Evolutionary conservation across 2,797 vertebrate species (phyloP).

Genomic region (Xenops minutus): DNA sequence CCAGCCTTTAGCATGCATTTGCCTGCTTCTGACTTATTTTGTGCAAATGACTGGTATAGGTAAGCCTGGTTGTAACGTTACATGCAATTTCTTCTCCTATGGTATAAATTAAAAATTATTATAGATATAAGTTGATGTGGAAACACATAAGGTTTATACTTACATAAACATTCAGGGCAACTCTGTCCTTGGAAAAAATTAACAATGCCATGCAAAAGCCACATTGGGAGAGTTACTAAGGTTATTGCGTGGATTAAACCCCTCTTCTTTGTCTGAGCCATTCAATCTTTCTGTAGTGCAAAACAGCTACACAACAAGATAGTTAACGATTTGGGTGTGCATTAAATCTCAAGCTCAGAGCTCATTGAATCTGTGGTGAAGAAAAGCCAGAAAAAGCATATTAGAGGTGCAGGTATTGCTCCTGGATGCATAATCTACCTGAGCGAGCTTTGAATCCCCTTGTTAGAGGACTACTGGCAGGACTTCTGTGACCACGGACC

Average conservation of each 20-base stretch:
- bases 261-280: conserved; percentile 1
- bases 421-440: neutral
- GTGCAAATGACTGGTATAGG: neutral
- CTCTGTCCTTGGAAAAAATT: neutral
- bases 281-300: conserved; percentile 17
- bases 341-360: neutral
- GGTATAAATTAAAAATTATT: neutral
- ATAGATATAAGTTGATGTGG: neutral
- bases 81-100: neutral
- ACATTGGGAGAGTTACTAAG: conserved; percentile 4
- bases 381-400: neutral
- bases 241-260: conserved; percentile 25
- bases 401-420: neutral
- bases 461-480: neutral
- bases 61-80: neutral
- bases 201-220: neutral
- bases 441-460: neutral
- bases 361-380: neutral
- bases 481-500: neutral
- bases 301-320: conserved; percentile 10
- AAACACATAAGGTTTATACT: neutral
- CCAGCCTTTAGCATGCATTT: neutral
- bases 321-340: neutral
- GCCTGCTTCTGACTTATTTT: neutral
- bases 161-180: neutral